phyloP scores from a whole-genome alignment of 2,797 vertebrate genomes.

The Alfaro cultratus region DNA sequence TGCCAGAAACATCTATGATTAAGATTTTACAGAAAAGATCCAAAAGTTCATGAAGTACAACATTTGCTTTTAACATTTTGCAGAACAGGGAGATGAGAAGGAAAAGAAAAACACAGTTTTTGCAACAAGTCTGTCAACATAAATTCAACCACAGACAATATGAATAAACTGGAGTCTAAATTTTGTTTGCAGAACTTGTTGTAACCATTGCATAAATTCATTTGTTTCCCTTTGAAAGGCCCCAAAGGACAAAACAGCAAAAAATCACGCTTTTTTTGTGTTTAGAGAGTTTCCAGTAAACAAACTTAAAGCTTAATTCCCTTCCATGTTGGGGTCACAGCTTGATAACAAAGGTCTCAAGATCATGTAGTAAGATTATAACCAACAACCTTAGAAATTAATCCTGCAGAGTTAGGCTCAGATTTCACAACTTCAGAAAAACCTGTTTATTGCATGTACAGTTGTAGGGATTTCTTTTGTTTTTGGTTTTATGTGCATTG shows the following conservation, averaged over 20 bases:
- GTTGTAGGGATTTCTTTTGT: not conserved
- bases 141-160: not conserved
- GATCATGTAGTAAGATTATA: not conserved
- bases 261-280: not conserved
- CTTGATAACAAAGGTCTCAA: not conserved
- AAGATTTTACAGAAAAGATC: not conserved
- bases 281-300: not conserved
- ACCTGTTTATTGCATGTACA: not conserved
- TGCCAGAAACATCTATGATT: not conserved
- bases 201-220: not conserved
- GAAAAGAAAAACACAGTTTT: not conserved
- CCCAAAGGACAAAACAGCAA: not conserved
- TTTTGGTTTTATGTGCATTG: not conserved
- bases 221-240: not conserved
- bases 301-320: not conserved
- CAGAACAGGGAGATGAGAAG: not conserved
- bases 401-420: not conserved
- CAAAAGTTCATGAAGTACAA: slow-evolving; percentile 1
- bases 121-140: not conserved
- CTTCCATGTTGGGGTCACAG: not conserved
- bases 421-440: not conserved
- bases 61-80: not conserved
- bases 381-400: not conserved
- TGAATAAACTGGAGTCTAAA: not conserved
- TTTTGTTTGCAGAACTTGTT: not conserved